Percentiles rank a stretch among this genome's conserved stretches.
These are phyloP conservation scores for Dione juno DNA, from an alignment of 2,888 invertebrate species.

Conservation along the genomic window DNA sequence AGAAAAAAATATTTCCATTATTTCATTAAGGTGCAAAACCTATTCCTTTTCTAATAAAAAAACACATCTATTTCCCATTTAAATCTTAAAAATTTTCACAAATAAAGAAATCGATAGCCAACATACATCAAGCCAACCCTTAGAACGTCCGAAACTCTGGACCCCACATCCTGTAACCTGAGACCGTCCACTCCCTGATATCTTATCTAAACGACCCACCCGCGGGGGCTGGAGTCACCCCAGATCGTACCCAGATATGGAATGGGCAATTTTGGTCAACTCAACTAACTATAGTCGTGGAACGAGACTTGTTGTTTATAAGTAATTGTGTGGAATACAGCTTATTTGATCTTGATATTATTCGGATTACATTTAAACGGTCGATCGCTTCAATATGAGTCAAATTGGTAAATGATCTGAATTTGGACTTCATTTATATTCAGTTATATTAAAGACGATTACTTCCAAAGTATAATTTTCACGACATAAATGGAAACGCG, in stretches of 20 bases:
- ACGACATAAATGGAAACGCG: too few species aligned
- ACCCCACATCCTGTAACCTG: slow-evolving; percentile 68
- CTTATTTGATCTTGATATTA: slow-evolving; percentile 47
- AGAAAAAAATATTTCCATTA: too few species aligned
- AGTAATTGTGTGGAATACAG: slow-evolving; percentile 51
- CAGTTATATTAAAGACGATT: too few species aligned
- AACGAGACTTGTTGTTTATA: slow-evolving; percentile 61
- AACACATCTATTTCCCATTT: neutral
- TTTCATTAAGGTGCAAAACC: neutral
- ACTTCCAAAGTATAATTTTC: too few species aligned
- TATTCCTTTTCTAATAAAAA: neutral
- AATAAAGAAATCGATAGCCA: slow-evolving; percentile 41
- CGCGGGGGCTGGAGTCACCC: slow-evolving; percentile 48
- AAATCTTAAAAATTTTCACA: slow-evolving; percentile 34
- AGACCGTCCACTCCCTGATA: slow-evolving; percentile 73
- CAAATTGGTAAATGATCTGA: slow-evolving; percentile 26
- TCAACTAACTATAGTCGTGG: slow-evolving; percentile 58
- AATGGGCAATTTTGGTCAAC: slow-evolving; percentile 75
- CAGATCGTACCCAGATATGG: slow-evolving; percentile 67
- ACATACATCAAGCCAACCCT: slow-evolving; percentile 51
- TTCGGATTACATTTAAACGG: slow-evolving; percentile 34
- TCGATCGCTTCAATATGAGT: slow-evolving; percentile 38
- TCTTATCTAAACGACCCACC: slow-evolving; percentile 78
- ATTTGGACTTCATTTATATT: neutral
- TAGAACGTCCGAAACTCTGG: slow-evolving; percentile 50